Conservation (phyloP, 2,797 vertebrate genomes). For the Phaenicophaeus curvirostris region DNA sequence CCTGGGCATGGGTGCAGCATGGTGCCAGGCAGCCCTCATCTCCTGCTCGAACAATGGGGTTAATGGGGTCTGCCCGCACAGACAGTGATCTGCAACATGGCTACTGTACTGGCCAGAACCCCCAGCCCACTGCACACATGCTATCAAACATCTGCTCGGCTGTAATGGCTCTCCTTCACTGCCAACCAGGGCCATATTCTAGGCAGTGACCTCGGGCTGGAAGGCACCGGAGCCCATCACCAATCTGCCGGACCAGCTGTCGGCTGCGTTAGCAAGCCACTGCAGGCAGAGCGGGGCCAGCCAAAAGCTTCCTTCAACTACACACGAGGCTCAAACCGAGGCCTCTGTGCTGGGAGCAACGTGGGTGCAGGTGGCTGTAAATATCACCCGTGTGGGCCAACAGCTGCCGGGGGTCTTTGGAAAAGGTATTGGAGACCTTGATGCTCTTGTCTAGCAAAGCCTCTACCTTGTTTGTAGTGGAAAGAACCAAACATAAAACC, state of each 20-base stretch:
- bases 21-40: background rate
- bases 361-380: background rate
- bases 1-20: accelerated
- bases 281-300: background rate
- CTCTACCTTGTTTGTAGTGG: accelerated
- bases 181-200: background rate
- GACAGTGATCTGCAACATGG: background rate
- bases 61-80: accelerated
- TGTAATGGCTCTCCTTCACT: background rate
- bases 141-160: constrained; percentile 4
- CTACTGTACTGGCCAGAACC: background rate
- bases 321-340: accelerated
- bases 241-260: constrained; percentile 57
- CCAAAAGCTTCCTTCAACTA: background rate
- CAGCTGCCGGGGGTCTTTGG: background rate
- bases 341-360: accelerated
- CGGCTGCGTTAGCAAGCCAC: background rate
- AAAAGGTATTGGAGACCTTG: background rate
- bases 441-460: background rate
- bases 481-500: background rate
- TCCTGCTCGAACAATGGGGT: background rate
- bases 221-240: background rate
- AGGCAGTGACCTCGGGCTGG: background rate
- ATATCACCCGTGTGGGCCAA: accelerated
- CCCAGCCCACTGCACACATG: background rate